These are phyloP conservation scores for Neotoxoptera formosana DNA, from an alignment of 1,140 invertebrate genomes.

Conservation along the genomic window DNA sequence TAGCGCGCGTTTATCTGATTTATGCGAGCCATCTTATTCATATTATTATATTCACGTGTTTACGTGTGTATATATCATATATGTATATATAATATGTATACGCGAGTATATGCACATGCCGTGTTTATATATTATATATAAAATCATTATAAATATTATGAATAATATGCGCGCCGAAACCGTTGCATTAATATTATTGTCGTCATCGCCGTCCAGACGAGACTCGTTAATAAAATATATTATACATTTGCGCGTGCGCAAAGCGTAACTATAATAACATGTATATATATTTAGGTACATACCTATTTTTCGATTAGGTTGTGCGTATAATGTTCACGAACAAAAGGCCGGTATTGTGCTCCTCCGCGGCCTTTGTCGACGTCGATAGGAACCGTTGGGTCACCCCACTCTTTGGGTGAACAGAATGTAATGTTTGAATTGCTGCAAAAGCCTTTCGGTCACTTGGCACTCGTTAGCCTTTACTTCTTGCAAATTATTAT, in stretches of 20 bases:
- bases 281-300: neutral
- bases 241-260: neutral
- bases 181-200: no score
- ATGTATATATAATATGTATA: neutral
- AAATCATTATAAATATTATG: constrained; percentile 7
- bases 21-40: neutral
- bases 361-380: neutral
- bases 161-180: neutral
- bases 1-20: constrained; percentile 17
- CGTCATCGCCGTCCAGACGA: neutral
- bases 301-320: neutral
- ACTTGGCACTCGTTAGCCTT: no score
- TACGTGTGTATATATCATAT: no score
- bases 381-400: neutral
- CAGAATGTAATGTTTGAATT: neutral
- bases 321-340: neutral
- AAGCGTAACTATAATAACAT: neutral
- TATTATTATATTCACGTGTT: neutral
- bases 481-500: no score
- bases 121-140: neutral
- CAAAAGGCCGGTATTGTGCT: neutral
- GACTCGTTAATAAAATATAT: neutral
- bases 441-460: neutral
- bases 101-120: neutral
- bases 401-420: no score